Conservation (phyloP, 2,888 invertebrate species). For the Apamea monoglypha region DNA sequence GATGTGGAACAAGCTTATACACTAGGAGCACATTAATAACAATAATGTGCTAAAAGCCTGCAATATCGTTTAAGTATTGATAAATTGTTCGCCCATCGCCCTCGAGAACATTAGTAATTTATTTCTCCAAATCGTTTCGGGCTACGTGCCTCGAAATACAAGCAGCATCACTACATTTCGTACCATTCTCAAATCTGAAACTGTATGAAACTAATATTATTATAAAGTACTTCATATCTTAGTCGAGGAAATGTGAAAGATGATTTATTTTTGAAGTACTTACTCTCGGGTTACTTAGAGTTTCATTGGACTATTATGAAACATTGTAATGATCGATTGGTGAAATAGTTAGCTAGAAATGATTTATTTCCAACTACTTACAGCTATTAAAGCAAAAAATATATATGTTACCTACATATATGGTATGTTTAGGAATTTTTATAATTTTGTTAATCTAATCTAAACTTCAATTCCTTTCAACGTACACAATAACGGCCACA, state of each 20-base stretch:
- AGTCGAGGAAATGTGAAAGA: background rate
- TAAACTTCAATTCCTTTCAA: slow-evolving; percentile 15
- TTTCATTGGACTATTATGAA: background rate
- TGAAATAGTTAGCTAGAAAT: background rate
- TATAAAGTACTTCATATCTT: slow-evolving; percentile 12
- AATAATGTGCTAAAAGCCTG: slow-evolving; percentile 58
- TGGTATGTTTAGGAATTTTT: background rate
- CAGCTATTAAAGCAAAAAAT: background rate
- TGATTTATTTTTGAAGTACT: background rate
- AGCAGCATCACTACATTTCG: slow-evolving; percentile 37
- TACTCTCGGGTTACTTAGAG: background rate
- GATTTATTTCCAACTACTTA: background rate
- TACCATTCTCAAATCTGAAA: slow-evolving; percentile 32
- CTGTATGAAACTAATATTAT: slow-evolving; percentile 20
- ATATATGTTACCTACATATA: background rate
- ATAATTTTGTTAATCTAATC: slow-evolving; percentile 20
- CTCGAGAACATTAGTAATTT: slow-evolving; percentile 57
- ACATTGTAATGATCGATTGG: background rate
- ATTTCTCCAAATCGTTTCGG: slow-evolving; percentile 61
- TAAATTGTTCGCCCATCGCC: slow-evolving; percentile 57
- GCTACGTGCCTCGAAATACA: slow-evolving; percentile 58
- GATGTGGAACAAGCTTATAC: slow-evolving; percentile 15
- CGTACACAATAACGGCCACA: slow-evolving; percentile 9
- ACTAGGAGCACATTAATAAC: slow-evolving; percentile 49
- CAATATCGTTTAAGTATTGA: slow-evolving; percentile 63